These are phyloP conservation scores for Junonia oenone DNA, from an alignment of 2,888 invertebrate genomes.

Conservation along the genomic window DNA sequence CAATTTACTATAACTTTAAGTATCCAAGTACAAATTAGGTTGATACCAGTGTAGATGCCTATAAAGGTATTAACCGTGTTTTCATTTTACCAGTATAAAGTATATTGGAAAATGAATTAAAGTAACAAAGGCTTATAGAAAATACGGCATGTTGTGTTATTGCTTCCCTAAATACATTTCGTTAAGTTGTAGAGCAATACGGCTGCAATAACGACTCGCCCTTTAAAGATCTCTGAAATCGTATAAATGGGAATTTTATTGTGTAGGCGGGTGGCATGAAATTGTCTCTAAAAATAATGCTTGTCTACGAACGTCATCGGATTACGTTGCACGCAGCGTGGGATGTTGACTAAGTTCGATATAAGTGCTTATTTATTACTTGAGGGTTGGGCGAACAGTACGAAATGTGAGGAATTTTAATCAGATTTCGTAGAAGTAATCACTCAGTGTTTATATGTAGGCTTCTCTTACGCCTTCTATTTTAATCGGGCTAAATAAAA, in stretches of 20 bases:
- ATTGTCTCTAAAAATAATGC: constrained; percentile 36
- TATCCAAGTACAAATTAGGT: too few relatives aligned
- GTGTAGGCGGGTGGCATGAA: constrained; percentile 17
- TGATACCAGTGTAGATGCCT: too few relatives aligned
- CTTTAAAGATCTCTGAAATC: constrained; percentile 11
- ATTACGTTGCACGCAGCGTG: constrained; percentile 26
- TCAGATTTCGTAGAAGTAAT: background rate
- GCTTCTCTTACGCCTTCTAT: too few relatives aligned
- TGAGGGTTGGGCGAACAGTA: constrained; percentile 1
- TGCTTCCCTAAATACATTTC: background rate
- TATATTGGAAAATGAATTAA: background rate
- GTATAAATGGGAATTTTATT: constrained; percentile 16
- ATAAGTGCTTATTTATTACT: constrained; percentile 9
- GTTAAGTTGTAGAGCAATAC: constrained; percentile 6
- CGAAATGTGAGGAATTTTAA: background rate
- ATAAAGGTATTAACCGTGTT: too few relatives aligned
- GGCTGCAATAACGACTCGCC: background rate
- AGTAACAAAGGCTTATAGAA: background rate
- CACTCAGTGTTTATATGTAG: background rate
- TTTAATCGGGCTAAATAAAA: too few relatives aligned
- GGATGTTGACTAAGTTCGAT: constrained; percentile 19
- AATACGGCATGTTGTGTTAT: too few relatives aligned
- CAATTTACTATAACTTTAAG: too few relatives aligned
- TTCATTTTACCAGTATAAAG: background rate
- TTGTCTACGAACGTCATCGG: constrained; percentile 25